Percentiles rank a stretch among this genome's conserved stretches.
Evolutionary conservation across 1,140 invertebrate species (phyloP).

Genomic region (Wasmannia auropunctata): DNA sequence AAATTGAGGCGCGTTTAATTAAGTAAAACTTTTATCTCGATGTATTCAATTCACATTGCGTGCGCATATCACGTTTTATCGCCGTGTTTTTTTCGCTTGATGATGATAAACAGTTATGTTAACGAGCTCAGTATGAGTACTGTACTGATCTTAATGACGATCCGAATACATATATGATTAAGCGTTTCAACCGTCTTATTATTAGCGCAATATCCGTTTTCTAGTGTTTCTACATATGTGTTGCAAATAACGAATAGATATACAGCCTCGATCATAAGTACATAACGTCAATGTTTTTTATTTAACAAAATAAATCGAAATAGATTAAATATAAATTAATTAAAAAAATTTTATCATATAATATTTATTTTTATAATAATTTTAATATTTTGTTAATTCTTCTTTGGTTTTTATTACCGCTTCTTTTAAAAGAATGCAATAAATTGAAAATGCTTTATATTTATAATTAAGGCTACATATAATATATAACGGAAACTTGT

Average conservation of each 20-base stretch:
- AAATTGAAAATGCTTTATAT: too few relatives aligned
- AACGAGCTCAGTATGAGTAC: too few relatives aligned
- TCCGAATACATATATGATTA: neutral
- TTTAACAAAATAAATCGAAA: too few relatives aligned
- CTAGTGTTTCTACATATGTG: neutral
- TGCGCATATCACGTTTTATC: neutral
- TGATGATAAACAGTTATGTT: neutral
- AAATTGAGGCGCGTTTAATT: neutral
- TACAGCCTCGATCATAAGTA: too few relatives aligned
- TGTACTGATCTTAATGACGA: neutral
- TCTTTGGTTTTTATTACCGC: too few relatives aligned
- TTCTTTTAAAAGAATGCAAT: too few relatives aligned
- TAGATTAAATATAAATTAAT: too few relatives aligned
- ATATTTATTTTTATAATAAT: too few relatives aligned
- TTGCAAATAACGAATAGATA: neutral
- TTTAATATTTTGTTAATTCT: too few relatives aligned
- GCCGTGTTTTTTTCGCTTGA: neutral
- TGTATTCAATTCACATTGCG: neutral
- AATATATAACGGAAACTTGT: neutral
- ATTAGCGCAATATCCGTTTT: neutral
- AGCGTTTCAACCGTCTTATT: neutral
- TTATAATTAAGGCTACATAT: too few relatives aligned
- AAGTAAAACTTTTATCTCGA: neutral
- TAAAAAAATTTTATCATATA: too few relatives aligned
- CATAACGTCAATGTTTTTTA: too few relatives aligned